phyloP scores from a whole-genome alignment of 2,797 vertebrate genomes.

The Iguana delicatissima region DNA sequence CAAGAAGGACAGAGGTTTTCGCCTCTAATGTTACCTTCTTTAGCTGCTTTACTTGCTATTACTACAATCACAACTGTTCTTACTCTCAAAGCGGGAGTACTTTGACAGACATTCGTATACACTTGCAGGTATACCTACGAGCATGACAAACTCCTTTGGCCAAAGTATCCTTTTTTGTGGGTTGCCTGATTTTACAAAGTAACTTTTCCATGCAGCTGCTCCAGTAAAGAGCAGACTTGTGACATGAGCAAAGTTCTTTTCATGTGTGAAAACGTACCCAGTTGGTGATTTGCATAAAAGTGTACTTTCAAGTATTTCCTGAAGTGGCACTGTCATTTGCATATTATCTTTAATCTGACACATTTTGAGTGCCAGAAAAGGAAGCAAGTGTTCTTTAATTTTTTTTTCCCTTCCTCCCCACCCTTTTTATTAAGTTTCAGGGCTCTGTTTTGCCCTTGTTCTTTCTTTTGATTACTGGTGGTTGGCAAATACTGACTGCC shows the following conservation, averaged over 20 bases:
- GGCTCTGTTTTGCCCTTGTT: conserved; percentile 41
- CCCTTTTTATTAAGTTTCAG: conserved; percentile 32
- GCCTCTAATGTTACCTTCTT: background rate
- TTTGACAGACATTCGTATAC: background rate
- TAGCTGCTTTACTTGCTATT: background rate
- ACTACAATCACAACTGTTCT: background rate
- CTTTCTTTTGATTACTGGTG: conserved; percentile 56
- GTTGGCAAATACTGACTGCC: conserved; percentile 32
- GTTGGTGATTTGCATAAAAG: conserved; percentile 30
- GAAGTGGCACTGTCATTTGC: conserved; percentile 25
- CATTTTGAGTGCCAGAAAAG: conserved; percentile 37
- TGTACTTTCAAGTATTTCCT: conserved; percentile 52
- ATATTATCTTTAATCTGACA: conserved; percentile 49
- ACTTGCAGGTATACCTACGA: background rate
- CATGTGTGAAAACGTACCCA: conserved; percentile 27
- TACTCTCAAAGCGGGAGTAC: background rate
- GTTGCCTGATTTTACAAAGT: background rate
- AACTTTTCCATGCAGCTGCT: conserved; percentile 29
- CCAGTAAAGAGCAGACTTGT: conserved; percentile 25
- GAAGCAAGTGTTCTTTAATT: conserved; percentile 39
- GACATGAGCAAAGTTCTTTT: background rate
- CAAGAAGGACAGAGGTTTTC: background rate
- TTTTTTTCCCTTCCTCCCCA: background rate
- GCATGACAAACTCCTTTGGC: background rate
- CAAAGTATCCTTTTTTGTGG: background rate